Base-by-base conservation (phyloP, 2,113 vertebrate species). In the Xenopus tropicalis region DNA sequence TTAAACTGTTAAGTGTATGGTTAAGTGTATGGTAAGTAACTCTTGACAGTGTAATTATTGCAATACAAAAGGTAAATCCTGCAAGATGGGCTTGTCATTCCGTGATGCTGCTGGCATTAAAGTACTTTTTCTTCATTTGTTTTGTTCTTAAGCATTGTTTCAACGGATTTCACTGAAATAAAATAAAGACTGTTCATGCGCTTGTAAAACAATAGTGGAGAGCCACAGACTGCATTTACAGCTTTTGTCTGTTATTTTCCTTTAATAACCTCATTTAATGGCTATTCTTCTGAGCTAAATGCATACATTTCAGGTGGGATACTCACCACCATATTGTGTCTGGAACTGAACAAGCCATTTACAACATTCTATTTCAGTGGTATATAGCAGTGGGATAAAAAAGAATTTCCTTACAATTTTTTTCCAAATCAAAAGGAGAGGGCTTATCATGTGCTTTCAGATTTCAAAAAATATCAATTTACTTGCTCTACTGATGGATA, bases 11-110 rank as follows among this genome's bases (percentile, higher is more conserved):
- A 92, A 92, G 84, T 88, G 87, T 65, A 89, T 82, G 90, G 80
- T 79, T 91, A 92, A 92, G 84, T 88, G 87, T 65, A 89, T 81
- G 90, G 89, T 89, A 92, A 91, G 91, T 91, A 89, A 91, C 86
- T 88, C 83, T 83, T 90, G 90, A 92, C 90, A 90, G 83, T 23
- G 85, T 80, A 87, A 89, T 89, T 89, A 88, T 85, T 87, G 87
- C 87, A 88, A 90, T 84, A 91, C 86, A 87, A 85, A 74, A 83
- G 76, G 79, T 78, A 82, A 84, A 85, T 80, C 79, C 82, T 82
- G 81, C 75, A 81, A 85, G 75, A 78, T 83, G 83, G 78, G 77
- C 22, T 69, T 83, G 87, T 87, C 86, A 87, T 80, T 20, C 77
- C 69, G 23, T 80, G 66, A 76, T 66, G 48, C 29, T 74, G 63